Conservation (phyloP, 2,113 vertebrate genomes). For the Sorex fumeus region DNA sequence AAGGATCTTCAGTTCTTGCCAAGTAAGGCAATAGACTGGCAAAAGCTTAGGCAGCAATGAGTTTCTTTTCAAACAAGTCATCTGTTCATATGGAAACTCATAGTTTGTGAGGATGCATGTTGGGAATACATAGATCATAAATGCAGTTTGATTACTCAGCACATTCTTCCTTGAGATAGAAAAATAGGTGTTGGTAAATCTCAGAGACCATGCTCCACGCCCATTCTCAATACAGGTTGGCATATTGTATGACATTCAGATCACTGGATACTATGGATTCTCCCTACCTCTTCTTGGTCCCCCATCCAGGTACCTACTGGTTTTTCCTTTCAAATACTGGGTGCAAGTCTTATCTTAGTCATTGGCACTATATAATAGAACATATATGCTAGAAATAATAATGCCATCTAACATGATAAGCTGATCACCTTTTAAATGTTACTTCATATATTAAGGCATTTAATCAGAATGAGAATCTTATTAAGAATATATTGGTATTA, state of each 20-base stretch:
- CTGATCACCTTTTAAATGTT: constrained; percentile 9
- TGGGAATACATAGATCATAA: neutral
- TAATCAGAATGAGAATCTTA: neutral
- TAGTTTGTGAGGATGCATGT: neutral
- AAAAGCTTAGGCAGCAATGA: neutral
- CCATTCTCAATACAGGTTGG: neutral
- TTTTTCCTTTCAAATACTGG: constrained; percentile 35
- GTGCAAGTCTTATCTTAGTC: constrained; percentile 34
- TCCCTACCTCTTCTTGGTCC: neutral
- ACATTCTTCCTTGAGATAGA: constrained; percentile 9
- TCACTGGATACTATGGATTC: neutral
- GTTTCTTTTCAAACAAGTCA: constrained; percentile 47
- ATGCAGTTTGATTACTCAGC: neutral
- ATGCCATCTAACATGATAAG: neutral
- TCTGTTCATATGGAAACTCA: neutral
- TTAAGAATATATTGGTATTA: constrained; percentile 37
- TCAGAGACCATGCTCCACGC: neutral
- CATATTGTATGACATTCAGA: neutral
- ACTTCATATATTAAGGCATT: constrained; percentile 39
- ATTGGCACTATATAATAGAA: constrained; percentile 36
- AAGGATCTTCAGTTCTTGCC: constrained; percentile 1
- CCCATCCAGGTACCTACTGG: neutral
- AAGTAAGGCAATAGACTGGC: constrained; percentile 2
- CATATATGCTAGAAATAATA: neutral
- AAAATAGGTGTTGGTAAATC: constrained; percentile 12